phyloP scores from a whole-genome alignment of 2,113 vertebrate species.

The Onychorhynchus coronatus region DNA sequence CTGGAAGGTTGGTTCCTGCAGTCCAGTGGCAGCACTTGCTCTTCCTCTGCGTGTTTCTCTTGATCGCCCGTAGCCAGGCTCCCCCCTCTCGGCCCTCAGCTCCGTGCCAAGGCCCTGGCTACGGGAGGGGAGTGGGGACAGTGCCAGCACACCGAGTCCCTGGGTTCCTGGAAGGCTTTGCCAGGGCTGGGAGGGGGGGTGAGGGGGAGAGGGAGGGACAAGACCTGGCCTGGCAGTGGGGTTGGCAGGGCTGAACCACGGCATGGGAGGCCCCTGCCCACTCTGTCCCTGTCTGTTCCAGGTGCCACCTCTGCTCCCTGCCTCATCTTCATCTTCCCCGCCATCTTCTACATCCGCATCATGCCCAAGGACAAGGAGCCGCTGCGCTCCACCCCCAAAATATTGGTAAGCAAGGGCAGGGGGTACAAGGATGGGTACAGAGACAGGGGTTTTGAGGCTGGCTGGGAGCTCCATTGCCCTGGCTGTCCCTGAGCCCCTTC shows the following conservation, averaged over 20 bases:
- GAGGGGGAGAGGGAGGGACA: not conserved
- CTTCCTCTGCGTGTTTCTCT: not conserved
- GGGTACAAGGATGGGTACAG: rapidly evolving
- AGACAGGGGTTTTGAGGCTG: not conserved
- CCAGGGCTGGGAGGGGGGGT: not conserved
- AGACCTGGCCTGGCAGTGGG: not conserved
- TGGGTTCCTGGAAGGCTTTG: slow-evolving; percentile 10
- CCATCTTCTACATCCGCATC: slow-evolving; percentile 96
- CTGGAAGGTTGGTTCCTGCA: not conserved
- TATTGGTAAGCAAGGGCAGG: slow-evolving; percentile 79
- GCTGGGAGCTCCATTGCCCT: not conserved
- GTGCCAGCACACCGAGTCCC: not conserved
- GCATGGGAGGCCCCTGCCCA: not conserved
- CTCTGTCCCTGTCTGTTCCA: slow-evolving; percentile 67
- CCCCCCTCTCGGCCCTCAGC: not conserved
- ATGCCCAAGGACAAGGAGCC: slow-evolving; percentile 93
- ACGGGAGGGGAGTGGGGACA: not conserved
- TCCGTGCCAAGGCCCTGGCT: not conserved
- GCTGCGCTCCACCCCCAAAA: slow-evolving; percentile 84
- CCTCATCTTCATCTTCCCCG: slow-evolving; percentile 99
- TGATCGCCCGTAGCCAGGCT: not conserved
- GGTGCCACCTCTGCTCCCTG: slow-evolving; percentile 96
- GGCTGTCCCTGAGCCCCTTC: not conserved
- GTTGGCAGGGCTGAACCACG: not conserved
- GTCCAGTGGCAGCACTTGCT: rapidly evolving